Evolutionary conservation across 1,140 invertebrate genomes (phyloP).

Genomic region (Trichonephila inaurata): DNA sequence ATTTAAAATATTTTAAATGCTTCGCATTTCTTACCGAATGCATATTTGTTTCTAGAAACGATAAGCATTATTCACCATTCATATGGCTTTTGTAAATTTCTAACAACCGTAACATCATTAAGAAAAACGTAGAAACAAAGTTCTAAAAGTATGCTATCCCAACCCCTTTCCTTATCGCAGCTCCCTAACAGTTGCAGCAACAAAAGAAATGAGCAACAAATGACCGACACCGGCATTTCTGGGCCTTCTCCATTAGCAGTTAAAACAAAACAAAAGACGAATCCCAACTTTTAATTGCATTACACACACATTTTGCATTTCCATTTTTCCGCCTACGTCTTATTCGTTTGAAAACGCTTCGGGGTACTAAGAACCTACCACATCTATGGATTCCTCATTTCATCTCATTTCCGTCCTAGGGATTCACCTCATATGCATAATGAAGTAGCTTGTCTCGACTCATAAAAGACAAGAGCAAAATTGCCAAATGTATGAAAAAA

Average conservation of each 20-base stretch:
- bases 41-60: neutral
- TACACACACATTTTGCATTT: conserved; percentile 37
- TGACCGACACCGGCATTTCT: neutral
- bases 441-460: neutral
- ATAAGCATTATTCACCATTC: neutral
- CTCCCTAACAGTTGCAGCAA: neutral
- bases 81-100: neutral
- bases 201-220: neutral
- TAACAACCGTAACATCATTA: neutral
- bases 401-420: neutral
- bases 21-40: too few relatives aligned
- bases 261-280: conserved; percentile 5
- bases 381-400: conserved; percentile 22
- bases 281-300: conserved; percentile 50
- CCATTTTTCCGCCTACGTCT: conserved; percentile 31
- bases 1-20: too few relatives aligned
- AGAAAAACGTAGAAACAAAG: neutral
- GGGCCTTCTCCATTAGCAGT: conserved; percentile 40
- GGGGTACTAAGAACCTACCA: conserved; percentile 20
- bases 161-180: neutral
- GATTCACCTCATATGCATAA: conserved; percentile 51
- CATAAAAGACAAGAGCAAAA: conserved; percentile 35
- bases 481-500: neutral
- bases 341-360: conserved; percentile 26
- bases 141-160: neutral